A percentile compares a stretch with the other conserved stretches of the same genome.
phyloP scores from a whole-genome alignment of 2,113 vertebrate genomes.

The Narcine bancroftii region DNA sequence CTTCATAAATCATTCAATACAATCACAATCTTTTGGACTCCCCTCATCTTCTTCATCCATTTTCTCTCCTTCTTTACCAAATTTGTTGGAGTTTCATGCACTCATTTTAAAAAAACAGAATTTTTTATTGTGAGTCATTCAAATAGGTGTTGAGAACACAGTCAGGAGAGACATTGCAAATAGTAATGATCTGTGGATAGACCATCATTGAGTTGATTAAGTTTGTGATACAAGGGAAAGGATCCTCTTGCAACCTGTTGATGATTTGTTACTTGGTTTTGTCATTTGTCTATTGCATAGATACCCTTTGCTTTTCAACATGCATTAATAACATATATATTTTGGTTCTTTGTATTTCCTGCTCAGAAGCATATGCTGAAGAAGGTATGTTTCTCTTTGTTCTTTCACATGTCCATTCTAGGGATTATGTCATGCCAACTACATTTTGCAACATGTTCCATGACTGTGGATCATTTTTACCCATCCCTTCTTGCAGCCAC shows the following conservation, averaged over 20 bases:
- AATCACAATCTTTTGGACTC: background rate
- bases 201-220: background rate
- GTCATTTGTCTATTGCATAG: background rate
- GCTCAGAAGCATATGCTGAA: background rate
- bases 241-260: background rate
- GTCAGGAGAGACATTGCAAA: background rate
- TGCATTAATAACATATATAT: background rate
- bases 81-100: background rate
- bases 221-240: background rate
- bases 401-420: background rate
- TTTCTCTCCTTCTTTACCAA: background rate
- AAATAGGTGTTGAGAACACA: background rate
- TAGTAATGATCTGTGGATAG: background rate
- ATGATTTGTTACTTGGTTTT: background rate
- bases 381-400: slow-evolving; percentile 15
- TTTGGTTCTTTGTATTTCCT: slow-evolving; percentile 16
- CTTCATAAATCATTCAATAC: background rate
- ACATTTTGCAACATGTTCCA: background rate
- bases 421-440: background rate
- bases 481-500: background rate
- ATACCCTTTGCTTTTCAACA: background rate
- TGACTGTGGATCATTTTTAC: background rate
- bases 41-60: background rate
- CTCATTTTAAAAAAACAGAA: background rate
- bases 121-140: background rate